phyloP scores from a whole-genome alignment of 2,113 vertebrate species.

The Nannospalax galili region DNA sequence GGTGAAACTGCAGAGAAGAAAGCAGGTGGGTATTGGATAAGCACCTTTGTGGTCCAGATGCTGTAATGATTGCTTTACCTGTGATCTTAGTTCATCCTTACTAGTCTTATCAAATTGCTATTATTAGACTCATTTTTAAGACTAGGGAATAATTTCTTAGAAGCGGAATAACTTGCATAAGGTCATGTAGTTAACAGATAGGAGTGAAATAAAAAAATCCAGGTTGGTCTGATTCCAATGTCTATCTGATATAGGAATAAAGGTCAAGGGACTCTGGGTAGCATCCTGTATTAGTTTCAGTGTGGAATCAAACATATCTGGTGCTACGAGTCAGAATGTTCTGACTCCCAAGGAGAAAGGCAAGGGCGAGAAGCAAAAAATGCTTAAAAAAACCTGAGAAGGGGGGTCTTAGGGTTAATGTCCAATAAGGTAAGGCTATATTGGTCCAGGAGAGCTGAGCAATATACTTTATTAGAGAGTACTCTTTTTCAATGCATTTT shows the following conservation, averaged over 20 bases:
- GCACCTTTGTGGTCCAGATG: neutral
- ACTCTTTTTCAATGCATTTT: neutral
- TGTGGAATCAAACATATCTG: neutral
- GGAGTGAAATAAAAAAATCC: neutral
- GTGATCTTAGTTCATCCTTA: neutral
- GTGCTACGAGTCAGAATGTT: neutral
- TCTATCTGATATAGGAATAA: neutral
- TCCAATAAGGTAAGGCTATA: rapidly evolving
- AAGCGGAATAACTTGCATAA: neutral
- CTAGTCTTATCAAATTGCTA: neutral
- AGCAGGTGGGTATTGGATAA: rapidly evolving
- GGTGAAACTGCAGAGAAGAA: neutral
- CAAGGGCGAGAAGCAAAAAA: neutral
- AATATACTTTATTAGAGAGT: neutral
- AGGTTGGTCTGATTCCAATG: neutral
- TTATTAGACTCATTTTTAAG: neutral
- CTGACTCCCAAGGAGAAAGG: neutral
- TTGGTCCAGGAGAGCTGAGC: neutral
- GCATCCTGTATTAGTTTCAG: neutral
- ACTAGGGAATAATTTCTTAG: neutral
- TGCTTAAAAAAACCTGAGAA: neutral
- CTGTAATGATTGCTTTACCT: neutral
- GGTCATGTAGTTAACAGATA: neutral
- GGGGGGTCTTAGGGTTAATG: neutral
- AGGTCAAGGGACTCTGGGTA: neutral